A percentile compares a stretch with the other conserved stretches of the same genome.
phyloP scores from a whole-genome alignment of 2,888 invertebrate genomes.

The Ellobium chinense region DNA sequence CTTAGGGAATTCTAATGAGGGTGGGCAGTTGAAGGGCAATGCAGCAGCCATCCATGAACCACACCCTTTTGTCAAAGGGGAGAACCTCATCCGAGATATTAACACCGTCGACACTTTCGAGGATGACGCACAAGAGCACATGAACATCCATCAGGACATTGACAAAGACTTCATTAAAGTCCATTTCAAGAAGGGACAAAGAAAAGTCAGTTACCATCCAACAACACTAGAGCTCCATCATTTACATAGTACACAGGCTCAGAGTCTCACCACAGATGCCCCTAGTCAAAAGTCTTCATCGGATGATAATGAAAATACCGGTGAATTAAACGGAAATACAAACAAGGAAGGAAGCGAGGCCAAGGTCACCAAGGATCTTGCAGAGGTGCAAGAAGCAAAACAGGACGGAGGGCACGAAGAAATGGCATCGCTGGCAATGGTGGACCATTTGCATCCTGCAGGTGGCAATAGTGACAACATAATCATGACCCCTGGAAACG shows the following conservation, averaged over 20 bases:
- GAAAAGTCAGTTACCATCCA: not conserved
- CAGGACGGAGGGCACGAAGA: not conserved
- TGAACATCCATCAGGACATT: not conserved
- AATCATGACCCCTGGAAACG: not conserved
- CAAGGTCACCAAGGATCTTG: not conserved
- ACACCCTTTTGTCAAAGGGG: not conserved
- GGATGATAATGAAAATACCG: not conserved
- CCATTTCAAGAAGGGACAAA: slow-evolving; percentile 13
- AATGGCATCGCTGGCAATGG: not conserved
- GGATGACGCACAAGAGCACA: not conserved
- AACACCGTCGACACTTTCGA: not conserved
- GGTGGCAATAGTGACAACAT: not conserved
- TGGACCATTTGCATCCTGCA: not conserved
- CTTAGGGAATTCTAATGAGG: not conserved
- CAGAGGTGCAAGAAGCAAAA: not conserved
- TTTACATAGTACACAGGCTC: not conserved
- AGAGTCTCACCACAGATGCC: not conserved
- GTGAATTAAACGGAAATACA: not conserved
- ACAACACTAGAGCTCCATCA: not conserved
- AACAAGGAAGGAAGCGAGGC: not conserved
- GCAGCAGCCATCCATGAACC: not conserved
- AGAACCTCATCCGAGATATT: not conserved
- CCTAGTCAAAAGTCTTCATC: not conserved
- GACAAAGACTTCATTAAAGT: not conserved
- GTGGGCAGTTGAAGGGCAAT: not conserved